Percentiles rank a stretch among this genome's conserved stretches.
These are phyloP conservation scores for Pheucticus melanocephalus DNA, from an alignment of 2,113 vertebrate genomes.

Conservation along the genomic window DNA sequence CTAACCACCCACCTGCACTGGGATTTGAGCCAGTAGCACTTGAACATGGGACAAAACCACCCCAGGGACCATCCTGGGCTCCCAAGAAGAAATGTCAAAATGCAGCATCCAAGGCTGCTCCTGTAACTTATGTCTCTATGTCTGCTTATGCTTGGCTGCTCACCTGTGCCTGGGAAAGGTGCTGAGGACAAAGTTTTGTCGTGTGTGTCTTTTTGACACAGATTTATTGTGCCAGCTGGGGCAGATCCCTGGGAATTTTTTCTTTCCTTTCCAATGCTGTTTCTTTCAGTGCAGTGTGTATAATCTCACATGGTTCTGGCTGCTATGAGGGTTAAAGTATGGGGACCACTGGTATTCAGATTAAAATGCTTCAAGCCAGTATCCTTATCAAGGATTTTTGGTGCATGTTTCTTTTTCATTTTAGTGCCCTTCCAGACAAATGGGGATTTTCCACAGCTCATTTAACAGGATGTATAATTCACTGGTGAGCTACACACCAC, in stretches of 20 bases:
- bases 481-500: background rate
- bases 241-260: background rate
- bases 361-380: background rate
- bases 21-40: background rate
- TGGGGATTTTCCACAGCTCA: background rate
- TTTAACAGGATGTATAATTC: slow-evolving; percentile 12
- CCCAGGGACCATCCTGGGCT: background rate
- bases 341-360: background rate
- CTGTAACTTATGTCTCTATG: background rate
- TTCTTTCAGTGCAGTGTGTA: background rate
- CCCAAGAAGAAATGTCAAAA: background rate
- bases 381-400: background rate
- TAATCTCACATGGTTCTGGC: background rate
- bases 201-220: rapidly evolving
- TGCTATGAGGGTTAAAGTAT: background rate
- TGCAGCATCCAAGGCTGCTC: background rate
- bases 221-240: background rate
- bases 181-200: background rate
- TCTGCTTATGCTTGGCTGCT: background rate
- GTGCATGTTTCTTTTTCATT: background rate
- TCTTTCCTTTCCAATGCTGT: background rate
- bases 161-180: background rate
- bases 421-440: background rate
- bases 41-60: background rate
- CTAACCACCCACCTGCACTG: background rate